These are phyloP conservation scores for Lates japonicus DNA, from an alignment of 2,797 vertebrate species.

Conservation along the genomic window DNA sequence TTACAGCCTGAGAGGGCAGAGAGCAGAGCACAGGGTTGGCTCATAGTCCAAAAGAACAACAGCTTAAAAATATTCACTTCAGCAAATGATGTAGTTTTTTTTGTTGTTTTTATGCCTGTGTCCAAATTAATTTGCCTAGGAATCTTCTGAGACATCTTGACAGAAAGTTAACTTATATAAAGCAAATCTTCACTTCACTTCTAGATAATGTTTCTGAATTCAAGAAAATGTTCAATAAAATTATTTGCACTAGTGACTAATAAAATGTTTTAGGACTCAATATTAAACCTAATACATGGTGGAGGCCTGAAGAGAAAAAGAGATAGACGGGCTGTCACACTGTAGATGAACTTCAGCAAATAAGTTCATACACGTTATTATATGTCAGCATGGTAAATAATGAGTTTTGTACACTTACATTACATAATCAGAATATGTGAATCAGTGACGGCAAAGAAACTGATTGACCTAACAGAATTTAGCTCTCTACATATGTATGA, in stretches of 20 bases:
- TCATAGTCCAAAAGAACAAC: background rate
- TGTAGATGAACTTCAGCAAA: background rate
- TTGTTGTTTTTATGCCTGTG: background rate
- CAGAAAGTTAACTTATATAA: background rate
- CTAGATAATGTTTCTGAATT: background rate
- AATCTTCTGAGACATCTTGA: background rate
- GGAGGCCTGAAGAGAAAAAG: background rate
- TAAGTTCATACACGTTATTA: background rate
- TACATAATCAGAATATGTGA: background rate
- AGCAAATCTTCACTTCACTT: background rate
- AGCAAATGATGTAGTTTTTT: background rate
- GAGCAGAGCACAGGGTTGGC: constrained; percentile 10
- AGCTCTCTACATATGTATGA: background rate
- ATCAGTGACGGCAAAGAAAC: background rate
- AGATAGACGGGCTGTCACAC: constrained; percentile 3
- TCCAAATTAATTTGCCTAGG: background rate
- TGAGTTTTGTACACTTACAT: background rate
- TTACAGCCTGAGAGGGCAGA: constrained; percentile 91
- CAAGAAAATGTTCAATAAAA: background rate
- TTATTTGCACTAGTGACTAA: background rate
- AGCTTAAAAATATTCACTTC: background rate
- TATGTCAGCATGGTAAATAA: background rate
- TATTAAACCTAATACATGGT: background rate
- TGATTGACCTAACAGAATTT: background rate
- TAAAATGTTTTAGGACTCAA: background rate